phyloP scores from a whole-genome alignment of 1,140 invertebrate genomes.

The Saccostrea glomerata region DNA sequence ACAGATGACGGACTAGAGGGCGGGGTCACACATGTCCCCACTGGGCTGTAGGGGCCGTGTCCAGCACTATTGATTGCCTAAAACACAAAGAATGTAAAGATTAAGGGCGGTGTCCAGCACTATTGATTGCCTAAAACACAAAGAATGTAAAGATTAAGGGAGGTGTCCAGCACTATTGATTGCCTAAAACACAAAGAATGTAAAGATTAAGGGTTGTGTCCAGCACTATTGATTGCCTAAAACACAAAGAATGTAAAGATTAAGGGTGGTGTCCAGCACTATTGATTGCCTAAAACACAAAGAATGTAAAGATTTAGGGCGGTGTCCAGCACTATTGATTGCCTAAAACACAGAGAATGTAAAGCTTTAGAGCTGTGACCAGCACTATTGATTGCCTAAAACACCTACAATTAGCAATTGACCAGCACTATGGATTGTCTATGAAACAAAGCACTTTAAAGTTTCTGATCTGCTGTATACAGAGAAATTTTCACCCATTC shows the following conservation, averaged over 20 bases:
- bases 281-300: conserved; percentile 69
- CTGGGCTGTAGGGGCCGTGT: conserved; percentile 73
- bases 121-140: too few relatives aligned
- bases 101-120: too few relatives aligned
- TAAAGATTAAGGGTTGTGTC: too few relatives aligned
- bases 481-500: too few relatives aligned
- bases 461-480: too few relatives aligned
- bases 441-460: too few relatives aligned
- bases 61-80: conserved; percentile 78
- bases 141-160: conserved; percentile 56
- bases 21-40: conserved; percentile 71
- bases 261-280: conserved; percentile 58
- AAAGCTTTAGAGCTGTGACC: too few relatives aligned
- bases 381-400: too few relatives aligned
- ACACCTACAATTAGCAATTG: too few relatives aligned
- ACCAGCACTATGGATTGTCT: too few relatives aligned
- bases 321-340: conserved; percentile 75
- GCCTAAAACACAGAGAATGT: conserved; percentile 65
- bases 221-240: too few relatives aligned
- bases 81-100: not conserved
- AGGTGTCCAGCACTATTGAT: conserved; percentile 77
- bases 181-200: conserved; percentile 65
- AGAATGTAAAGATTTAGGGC: conserved; percentile 73
- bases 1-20: conserved; percentile 76
- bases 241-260: too few relatives aligned